These are phyloP conservation scores for Pseudococcus jackbeardsleyi DNA, from an alignment of 2,888 invertebrate genomes.

Conservation along the genomic window DNA sequence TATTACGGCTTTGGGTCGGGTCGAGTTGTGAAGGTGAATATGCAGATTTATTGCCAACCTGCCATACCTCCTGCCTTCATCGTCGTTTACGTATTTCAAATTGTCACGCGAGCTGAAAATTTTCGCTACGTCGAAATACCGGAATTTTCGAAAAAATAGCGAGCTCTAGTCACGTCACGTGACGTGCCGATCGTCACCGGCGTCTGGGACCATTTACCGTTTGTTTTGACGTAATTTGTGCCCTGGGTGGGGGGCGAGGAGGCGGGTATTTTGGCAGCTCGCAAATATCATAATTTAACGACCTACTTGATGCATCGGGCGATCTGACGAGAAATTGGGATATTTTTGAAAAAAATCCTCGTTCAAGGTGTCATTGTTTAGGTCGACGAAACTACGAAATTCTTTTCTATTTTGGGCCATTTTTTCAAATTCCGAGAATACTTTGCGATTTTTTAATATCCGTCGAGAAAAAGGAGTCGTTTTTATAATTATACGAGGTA, in stretches of 20 bases:
- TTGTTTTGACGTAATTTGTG: neutral
- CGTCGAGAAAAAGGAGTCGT: neutral
- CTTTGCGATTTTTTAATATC: neutral
- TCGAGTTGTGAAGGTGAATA: constrained; percentile 39
- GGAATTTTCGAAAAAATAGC: constrained; percentile 10
- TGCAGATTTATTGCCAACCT: constrained; percentile 12
- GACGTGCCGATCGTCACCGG: neutral
- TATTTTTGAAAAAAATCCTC: neutral
- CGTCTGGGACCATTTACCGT: neutral
- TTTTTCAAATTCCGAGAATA: too few species aligned
- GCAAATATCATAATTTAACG: neutral
- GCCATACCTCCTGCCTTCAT: neutral
- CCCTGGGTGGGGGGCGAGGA: too few species aligned
- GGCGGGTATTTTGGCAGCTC: neutral
- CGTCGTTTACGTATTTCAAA: neutral
- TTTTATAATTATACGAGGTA: neutral
- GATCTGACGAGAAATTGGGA: neutral
- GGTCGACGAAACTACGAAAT: neutral
- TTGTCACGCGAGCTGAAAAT: constrained; percentile 4
- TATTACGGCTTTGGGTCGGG: constrained; percentile 17
- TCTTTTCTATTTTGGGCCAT: too few species aligned
- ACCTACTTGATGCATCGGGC: neutral
- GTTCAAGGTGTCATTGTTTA: neutral
- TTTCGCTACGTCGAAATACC: neutral
- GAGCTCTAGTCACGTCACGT: neutral